Conservation (phyloP, 2,888 invertebrate genomes). For the Tetramorium bicarinatum region DNA sequence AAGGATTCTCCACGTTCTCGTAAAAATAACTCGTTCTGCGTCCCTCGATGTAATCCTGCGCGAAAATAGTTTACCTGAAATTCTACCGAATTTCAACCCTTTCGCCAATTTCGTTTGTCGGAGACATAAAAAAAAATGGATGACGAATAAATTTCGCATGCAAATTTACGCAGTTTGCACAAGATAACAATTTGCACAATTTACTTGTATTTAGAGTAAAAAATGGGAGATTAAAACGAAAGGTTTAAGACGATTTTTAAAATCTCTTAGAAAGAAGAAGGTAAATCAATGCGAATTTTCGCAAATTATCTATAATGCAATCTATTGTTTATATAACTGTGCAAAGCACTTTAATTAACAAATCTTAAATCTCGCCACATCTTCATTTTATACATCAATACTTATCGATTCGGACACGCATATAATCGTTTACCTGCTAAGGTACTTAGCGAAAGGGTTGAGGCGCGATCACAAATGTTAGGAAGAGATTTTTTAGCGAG, state of each 20-base stretch:
- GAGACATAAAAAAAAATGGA: neutral
- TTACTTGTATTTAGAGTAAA: slow-evolving; percentile 8
- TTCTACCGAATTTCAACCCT: slow-evolving; percentile 54
- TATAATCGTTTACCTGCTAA: neutral
- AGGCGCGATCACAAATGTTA: slow-evolving; percentile 44
- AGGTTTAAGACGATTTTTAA: slow-evolving; percentile 8
- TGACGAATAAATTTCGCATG: neutral
- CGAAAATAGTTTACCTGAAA: slow-evolving; percentile 40
- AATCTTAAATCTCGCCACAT: neutral
- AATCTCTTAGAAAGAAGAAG: neutral
- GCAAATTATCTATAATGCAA: slow-evolving; percentile 14
- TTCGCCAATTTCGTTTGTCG: slow-evolving; percentile 35
- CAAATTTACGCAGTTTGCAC: neutral
- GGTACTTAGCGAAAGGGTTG: slow-evolving; percentile 48
- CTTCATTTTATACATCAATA: slow-evolving; percentile 22
- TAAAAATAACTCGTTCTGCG: slow-evolving; percentile 27
- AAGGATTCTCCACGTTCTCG: neutral
- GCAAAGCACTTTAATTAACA: slow-evolving; percentile 13
- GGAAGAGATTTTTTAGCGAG: slow-evolving; percentile 14
- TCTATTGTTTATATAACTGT: neutral
- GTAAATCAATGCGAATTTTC: slow-evolving; percentile 5
- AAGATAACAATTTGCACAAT: neutral
- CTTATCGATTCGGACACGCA: neutral
- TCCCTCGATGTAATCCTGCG: slow-evolving; percentile 50
- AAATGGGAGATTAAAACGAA: neutral